A percentile compares a stretch with the other conserved stretches of the same genome.
Evolutionary conservation across 92 coral and sea anemone species (phyloP).

Genomic region (Actinostola sp.): DNA sequence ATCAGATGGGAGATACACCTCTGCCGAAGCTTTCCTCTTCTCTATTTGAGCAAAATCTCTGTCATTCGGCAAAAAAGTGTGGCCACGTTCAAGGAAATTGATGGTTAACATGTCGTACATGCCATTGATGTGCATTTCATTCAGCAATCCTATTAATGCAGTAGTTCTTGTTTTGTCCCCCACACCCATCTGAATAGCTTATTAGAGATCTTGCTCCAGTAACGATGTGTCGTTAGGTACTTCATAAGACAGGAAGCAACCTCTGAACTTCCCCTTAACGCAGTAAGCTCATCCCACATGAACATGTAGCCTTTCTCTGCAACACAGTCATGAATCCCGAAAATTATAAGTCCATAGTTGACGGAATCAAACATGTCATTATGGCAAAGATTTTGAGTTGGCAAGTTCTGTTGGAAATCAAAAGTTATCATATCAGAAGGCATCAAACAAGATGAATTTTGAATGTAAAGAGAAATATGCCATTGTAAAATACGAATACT

Average conservation of each 20-base stretch:
- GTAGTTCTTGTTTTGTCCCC: conserved; percentile 36
- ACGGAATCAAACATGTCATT: too few species aligned
- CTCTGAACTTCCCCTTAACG: conserved; percentile 32
- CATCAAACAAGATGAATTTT: too few species aligned
- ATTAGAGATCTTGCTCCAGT: conserved; percentile 5
- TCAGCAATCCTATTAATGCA: not conserved
- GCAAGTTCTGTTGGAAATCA: conserved; percentile 34
- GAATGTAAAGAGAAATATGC: too few species aligned
- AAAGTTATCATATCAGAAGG: conserved; percentile 46
- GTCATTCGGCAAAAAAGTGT: conserved; percentile 53
- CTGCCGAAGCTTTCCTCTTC: conserved; percentile 20
- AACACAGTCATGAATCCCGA: conserved; percentile 40
- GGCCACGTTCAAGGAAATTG: conserved; percentile 36
- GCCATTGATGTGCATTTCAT: not conserved
- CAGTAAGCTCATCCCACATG: conserved; percentile 37
- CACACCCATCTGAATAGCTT: conserved; percentile 45
- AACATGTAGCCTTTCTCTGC: conserved; percentile 36
- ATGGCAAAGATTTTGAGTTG: too few species aligned
- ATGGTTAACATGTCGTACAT: not conserved
- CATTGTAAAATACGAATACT: too few species aligned
- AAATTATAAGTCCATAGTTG: conserved; percentile 40
- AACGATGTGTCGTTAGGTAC: not conserved
- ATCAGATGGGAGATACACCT: conserved; percentile 3
- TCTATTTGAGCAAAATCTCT: conserved; percentile 48
- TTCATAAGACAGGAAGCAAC: conserved; percentile 33